Conservation (phyloP, 1,140 invertebrate genomes). For the Nixonia krombeini region DNA sequence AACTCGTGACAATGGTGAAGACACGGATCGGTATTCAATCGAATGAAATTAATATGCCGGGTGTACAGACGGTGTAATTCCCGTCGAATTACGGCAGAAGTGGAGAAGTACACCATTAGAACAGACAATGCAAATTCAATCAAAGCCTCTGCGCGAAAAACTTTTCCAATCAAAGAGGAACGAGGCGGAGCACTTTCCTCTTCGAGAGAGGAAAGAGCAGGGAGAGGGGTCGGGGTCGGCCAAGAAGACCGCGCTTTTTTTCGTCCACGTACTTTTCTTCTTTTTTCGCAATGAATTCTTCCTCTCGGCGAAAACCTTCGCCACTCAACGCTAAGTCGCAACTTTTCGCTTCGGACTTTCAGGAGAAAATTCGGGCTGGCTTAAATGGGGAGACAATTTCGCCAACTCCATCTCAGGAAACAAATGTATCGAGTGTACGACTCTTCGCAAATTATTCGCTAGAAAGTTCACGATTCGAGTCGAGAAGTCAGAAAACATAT, state of each 20-base stretch:
- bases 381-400: not conserved
- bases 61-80: too few relatives aligned
- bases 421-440: too few relatives aligned
- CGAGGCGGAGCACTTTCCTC: conserved; percentile 20
- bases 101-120: conserved; percentile 10
- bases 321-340: conserved; percentile 4
- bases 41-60: too few relatives aligned
- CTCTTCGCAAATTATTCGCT: too few relatives aligned
- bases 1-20: too few relatives aligned
- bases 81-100: too few relatives aligned
- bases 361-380: conserved; percentile 9
- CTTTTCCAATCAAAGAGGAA: conserved; percentile 61
- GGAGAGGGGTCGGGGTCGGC: conserved; percentile 21
- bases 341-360: conserved; percentile 6
- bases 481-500: too few relatives aligned
- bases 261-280: too few relatives aligned
- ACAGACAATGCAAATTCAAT: conserved; percentile 57
- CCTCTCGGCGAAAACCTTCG: not conserved
- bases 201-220: not conserved
- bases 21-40: too few relatives aligned
- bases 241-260: conserved; percentile 21
- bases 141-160: conserved; percentile 53
- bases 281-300: conserved; percentile 47
- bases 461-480: too few relatives aligned
- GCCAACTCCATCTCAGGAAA: too few relatives aligned